Evolutionary conservation across 2,888 invertebrate genomes (phyloP).

Genomic region (Thereva nobilitata): DNA sequence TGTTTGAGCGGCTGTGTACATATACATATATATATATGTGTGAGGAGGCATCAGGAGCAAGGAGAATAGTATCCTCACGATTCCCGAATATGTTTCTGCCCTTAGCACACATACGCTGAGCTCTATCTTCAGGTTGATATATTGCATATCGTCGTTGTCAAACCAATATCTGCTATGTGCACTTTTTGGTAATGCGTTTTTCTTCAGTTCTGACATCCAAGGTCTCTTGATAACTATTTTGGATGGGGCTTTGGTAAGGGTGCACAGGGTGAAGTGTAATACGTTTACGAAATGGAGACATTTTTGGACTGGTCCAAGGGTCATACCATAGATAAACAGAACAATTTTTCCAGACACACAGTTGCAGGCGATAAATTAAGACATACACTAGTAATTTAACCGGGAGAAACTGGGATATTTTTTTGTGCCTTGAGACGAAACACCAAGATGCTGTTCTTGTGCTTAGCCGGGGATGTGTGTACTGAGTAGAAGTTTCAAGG

Average conservation of each 20-base stretch:
- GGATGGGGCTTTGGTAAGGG: too few species aligned
- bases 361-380: conserved; percentile 16
- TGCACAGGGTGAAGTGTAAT: not conserved
- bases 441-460: conserved; percentile 20
- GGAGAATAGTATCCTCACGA: not conserved
- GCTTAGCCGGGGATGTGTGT: too few species aligned
- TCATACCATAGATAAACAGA: conserved; percentile 35
- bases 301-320: conserved; percentile 16
- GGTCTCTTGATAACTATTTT: conserved; percentile 17
- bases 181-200: too few species aligned
- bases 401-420: not conserved
- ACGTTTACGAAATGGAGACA: conserved; percentile 25
- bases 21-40: not conserved
- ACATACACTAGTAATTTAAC: conserved; percentile 27
- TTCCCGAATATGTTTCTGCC: conserved; percentile 16
- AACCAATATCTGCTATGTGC: too few species aligned
- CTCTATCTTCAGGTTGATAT: conserved; percentile 34
- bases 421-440: not conserved
- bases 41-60: too few species aligned
- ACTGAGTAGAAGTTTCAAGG: conserved; percentile 20
- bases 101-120: conserved; percentile 16
- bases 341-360: conserved; percentile 24
- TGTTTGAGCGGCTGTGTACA: conserved; percentile 1
- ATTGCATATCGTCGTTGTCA: too few species aligned
- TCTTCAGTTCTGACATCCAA: conserved; percentile 27